These are phyloP conservation scores for Dascillus cervinus DNA, from an alignment of 2,888 invertebrate species.

Conservation along the genomic window DNA sequence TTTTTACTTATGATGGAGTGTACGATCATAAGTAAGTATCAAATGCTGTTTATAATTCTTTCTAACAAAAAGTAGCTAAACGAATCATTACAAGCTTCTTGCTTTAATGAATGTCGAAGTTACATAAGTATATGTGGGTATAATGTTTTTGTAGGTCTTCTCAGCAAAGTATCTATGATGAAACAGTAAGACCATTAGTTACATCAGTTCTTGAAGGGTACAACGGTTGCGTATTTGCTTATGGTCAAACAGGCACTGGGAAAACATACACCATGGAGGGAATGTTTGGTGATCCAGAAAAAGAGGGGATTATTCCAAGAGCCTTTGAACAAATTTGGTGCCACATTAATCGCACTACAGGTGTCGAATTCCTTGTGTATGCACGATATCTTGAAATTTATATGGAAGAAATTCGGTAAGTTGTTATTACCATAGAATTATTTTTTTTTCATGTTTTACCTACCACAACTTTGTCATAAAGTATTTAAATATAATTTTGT, in stretches of 20 bases:
- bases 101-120: too few relatives aligned
- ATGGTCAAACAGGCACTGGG: slow-evolving; percentile 98
- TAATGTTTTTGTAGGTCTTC: slow-evolving; percentile 52
- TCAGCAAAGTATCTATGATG: slow-evolving; percentile 91
- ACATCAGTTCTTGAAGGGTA: slow-evolving; percentile 95
- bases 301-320: slow-evolving; percentile 63
- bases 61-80: too few relatives aligned
- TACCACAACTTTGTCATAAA: too few relatives aligned
- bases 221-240: slow-evolving; percentile 98
- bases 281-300: slow-evolving; percentile 52
- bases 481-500: too few relatives aligned
- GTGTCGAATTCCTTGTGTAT: slow-evolving; percentile 91
- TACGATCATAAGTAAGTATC: slow-evolving; percentile 76
- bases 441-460: too few relatives aligned
- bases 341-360: slow-evolving; percentile 83
- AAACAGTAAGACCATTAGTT: slow-evolving; percentile 90
- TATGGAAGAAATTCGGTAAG: slow-evolving; percentile 76
- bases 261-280: slow-evolving; percentile 75
- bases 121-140: too few relatives aligned
- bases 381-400: slow-evolving; percentile 98
- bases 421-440: too few relatives aligned
- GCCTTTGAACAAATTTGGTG: slow-evolving; percentile 97
- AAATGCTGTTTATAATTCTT: too few relatives aligned
- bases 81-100: too few relatives aligned
- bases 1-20: slow-evolving; percentile 96